A percentile compares a stretch with the other conserved stretches of the same genome.
phyloP scores from a whole-genome alignment of 35 echinoderm and acorn worm species.

The Strongylocentrotus purpuratus region DNA sequence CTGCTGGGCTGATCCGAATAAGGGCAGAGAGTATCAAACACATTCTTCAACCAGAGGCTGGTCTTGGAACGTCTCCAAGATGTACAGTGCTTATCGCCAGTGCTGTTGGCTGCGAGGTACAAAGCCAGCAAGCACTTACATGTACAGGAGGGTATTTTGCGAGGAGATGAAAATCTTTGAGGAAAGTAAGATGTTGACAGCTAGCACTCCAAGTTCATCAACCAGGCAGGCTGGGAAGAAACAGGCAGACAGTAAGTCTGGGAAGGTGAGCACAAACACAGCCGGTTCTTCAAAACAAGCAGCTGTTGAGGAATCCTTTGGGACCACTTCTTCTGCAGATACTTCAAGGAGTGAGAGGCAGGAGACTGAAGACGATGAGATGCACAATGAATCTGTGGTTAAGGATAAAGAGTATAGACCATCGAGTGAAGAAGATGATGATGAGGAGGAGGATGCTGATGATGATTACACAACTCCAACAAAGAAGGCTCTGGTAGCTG shows the following conservation, averaged over 20 bases:
- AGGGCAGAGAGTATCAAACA: slow-evolving; percentile 19
- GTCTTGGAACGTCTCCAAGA: slow-evolving; percentile 47
- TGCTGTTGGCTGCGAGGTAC: background rate
- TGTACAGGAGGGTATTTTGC: slow-evolving; percentile 49
- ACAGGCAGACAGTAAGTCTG: slow-evolving; percentile 5
- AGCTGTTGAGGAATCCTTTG: background rate
- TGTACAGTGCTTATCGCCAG: slow-evolving; percentile 31
- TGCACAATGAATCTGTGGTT: background rate
- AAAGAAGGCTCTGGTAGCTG: background rate
- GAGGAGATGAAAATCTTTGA: slow-evolving; percentile 32
- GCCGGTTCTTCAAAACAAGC: background rate
- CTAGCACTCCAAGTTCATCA: background rate
- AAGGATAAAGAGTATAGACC: background rate
- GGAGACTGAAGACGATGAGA: background rate
- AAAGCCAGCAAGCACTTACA: slow-evolving; percentile 36
- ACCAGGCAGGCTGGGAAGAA: background rate
- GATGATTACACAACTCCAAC: background rate
- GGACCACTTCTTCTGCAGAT: background rate
- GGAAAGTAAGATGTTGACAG: background rate
- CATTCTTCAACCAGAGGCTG: slow-evolving; percentile 37
- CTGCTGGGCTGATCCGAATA: slow-evolving; percentile 47
- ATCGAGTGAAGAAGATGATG: slow-evolving; percentile 26
- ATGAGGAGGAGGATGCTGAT: background rate
- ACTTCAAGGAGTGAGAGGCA: background rate
- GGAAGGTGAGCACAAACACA: background rate